Evolutionary conservation across 2,113 vertebrate genomes (phyloP), one percentile per base, ranked within the genome.

Genomic region (Triplophysa tibetana): DNA sequence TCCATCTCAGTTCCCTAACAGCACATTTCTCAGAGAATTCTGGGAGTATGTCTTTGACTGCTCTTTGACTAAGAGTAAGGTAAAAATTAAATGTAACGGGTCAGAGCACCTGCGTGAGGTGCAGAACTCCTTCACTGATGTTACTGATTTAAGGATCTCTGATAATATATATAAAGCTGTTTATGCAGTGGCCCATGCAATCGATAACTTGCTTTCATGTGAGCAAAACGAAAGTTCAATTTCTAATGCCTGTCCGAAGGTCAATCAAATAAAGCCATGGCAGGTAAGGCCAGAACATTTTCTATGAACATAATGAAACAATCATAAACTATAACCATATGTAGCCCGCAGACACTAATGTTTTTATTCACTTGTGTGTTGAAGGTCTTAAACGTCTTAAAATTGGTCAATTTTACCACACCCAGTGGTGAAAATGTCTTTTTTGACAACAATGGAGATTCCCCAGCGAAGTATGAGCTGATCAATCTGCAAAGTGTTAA

Each of bases 91-190:
- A 1, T 94, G 92, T 78, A 89, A 79, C 5, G 91, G 91, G 2
- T 82, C 29, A 1, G 92, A 94, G 81, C 88, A 89, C 65, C 73
- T 94, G 65, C 86, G 78, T 48, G 80, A 82, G 12, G 80, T 88
- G 1, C 10, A 89, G 8, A 91, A 88, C 56, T 29, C 79, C 16
- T 93, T 92, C 54, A 93, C 93, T 9, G 90, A 93, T 73, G 87
- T 90, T 2, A 86, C 89, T 12, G 88, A 92, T 21, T 79, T 92
- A 75, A 90, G 91, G 73, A 90, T 92, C 58, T 86, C 87, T 1
- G 85, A 92, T 72, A 93, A 92, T 61, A 90, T 94, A 11, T 93
- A 93, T 81, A 93, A 92, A 81, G 91, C 93, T 1, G 88, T 93
- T 58, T 93, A 93, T 10, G 89, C 91, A 61, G 88, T 93, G 29